Base-by-base conservation (phyloP, 2,113 vertebrate genomes). In the Geococcyx californianus region DNA sequence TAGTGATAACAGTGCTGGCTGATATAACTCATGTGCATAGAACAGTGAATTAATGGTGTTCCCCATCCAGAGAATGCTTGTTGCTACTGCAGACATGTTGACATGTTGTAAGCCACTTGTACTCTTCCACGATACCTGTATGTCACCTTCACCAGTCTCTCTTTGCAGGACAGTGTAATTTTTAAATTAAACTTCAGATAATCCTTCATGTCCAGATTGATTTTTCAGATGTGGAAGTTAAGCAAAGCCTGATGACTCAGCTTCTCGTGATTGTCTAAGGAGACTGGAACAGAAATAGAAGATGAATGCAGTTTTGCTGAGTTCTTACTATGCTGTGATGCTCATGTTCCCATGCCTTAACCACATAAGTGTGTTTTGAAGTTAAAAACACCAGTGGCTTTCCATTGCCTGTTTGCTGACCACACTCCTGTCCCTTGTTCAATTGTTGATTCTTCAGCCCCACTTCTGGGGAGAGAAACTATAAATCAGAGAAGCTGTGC, bases 231-330 rank as follows among this genome's bases (percentile, higher is more conserved):
- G 24, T 36, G 49, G 44, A 75, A 90, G 85, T 72, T 13, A 67
- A 36, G 47, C 21, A 62, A 84, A 74, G 36, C 77, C 36, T 58
- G 31, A 67, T 23, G 26, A 52, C 44, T 47, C 49, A 88, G 49
- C 33, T 68, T 72, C 54, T 93, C 5, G 2, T 33, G 74, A 55
- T n/a, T 38, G 20, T 47, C 2, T 31, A 42, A 29, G 26, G 87
- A 66, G 38, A 20, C 49, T 85, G 86, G 82, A 79, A 59, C 13
- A 82, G 56, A 87, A 91, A 91, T 5, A 93, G 36, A 62, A 74
- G 67, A 59, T 56, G 23, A 78, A 16, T 4, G 6, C 17, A 78
- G 47, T 95, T 91, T 73, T 89, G 51, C 59, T 74, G 55, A 87
- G n/a, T 62, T 77, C 17, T 84, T 69, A 40, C 16, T 67, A 12